Evolutionary conservation across 2,113 vertebrate species (phyloP), one percentile per base, ranked within the genome.

Genomic region (Acanthisitta chloris): DNA sequence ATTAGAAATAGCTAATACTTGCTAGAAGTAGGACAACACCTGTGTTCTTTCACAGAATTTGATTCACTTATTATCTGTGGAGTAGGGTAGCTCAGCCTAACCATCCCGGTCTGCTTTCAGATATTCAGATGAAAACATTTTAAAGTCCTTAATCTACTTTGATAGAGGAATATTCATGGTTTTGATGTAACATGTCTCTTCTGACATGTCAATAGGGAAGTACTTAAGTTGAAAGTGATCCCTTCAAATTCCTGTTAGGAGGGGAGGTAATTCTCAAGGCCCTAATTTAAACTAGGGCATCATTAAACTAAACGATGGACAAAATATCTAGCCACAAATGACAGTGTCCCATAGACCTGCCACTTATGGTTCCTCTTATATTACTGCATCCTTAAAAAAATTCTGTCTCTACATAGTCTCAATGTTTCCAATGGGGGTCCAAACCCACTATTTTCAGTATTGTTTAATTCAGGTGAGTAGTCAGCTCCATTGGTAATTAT

Each of bases 1-100:
- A 94, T 74, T 86, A 93, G 51, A 90, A 93, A 82, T 55, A 79
- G 36, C 31, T 69, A 76, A 72, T 78, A 62, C 20, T 86, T 86
- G 5, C 51, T 61, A 62, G 28, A 86, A 93, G 51, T 83, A 90
- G 49, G 67, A 73, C 67, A 92, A 77, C 36, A 77, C 59, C 80
- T 92, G 54, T 66, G 29, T 81, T 92, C 42, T 81, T 73, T 34
- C 14, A 58, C 9, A 86, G 42, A 82, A 43, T 66, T 86, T 78
- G 26, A 70, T 82, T 93, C 92, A 7, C 38, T 64, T 72, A 25
- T 59, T 86, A 55, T 61, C 28, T 73, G 20, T 72, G 64, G 29
- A 51, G 16, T 12, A 61, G 19, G 9, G 10, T 72, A 80, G 58
- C 49, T 82, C 62, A 72, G 26, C 17, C 34, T 73, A 66, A 77